Evolutionary conservation across 2,113 vertebrate genomes (phyloP).

Genomic region (Cinclus cinclus): DNA sequence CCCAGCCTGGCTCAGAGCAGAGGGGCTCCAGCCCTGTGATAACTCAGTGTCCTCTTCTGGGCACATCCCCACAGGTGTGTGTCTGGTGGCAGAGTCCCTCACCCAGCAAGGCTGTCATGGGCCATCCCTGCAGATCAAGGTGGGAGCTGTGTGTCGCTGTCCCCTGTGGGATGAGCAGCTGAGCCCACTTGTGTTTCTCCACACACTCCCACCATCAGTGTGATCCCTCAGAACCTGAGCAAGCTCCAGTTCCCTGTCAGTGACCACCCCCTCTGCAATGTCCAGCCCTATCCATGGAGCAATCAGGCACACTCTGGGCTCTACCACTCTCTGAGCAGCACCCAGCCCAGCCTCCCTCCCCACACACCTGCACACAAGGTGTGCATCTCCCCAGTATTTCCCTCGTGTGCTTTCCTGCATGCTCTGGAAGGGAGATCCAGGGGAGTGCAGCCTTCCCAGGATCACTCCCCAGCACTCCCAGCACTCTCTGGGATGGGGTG

Average conservation of each 20-base stretch:
- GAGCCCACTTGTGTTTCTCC: neutral
- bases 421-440: rapidly evolving
- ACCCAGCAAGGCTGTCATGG: neutral
- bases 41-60: neutral
- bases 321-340: neutral
- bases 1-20: neutral
- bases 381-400: rapidly evolving
- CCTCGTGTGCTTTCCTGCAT: rapidly evolving
- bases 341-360: neutral
- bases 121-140: neutral
- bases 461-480: neutral
- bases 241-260: neutral
- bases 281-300: neutral
- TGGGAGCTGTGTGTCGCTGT: neutral
- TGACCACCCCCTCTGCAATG: neutral
- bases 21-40: neutral
- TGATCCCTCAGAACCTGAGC: neutral
- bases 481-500: neutral
- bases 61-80: neutral
- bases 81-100: neutral
- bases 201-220: neutral
- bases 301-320: neutral
- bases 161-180: rapidly evolving
- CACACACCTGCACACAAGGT: neutral
- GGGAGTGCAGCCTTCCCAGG: neutral